These are phyloP conservation scores for Todus mexicanus DNA, from an alignment of 2,797 vertebrate genomes.

Conservation along the genomic window DNA sequence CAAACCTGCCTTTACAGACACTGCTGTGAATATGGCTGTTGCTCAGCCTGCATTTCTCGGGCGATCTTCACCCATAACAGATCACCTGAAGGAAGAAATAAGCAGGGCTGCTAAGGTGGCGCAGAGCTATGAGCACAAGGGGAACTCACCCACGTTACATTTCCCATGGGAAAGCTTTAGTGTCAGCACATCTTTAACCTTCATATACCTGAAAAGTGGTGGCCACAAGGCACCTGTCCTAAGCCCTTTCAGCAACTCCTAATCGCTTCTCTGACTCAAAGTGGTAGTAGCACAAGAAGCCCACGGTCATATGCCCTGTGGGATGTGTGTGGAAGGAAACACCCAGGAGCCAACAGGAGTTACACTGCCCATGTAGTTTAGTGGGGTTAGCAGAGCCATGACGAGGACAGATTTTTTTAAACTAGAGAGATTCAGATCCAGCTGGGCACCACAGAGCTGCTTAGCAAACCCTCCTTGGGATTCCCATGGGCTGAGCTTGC, in stretches of 20 bases:
- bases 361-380: rapidly evolving
- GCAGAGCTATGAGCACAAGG: not conserved
- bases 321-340: not conserved
- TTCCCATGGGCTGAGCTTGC: not conserved
- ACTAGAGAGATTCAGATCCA: not conserved
- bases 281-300: not conserved
- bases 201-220: not conserved
- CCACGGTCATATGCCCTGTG: not conserved
- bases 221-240: not conserved
- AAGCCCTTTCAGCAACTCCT: not conserved
- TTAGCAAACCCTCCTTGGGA: not conserved
- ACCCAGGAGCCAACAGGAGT: not conserved
- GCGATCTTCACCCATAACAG: not conserved
- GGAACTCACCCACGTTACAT: not conserved
- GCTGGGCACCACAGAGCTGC: not conserved
- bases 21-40: not conserved
- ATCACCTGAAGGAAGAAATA: not conserved
- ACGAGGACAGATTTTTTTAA: not conserved
- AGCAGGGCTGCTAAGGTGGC: not conserved
- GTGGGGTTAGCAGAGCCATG: not conserved
- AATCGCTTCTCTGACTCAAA: not conserved
- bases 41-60: not conserved
- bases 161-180: not conserved
- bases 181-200: not conserved
- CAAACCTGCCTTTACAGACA: not conserved